Evolutionary conservation across 2,888 invertebrate species (phyloP), one percentile per base, ranked within the genome.

Genomic region (Hydriomena furcata): DNA sequence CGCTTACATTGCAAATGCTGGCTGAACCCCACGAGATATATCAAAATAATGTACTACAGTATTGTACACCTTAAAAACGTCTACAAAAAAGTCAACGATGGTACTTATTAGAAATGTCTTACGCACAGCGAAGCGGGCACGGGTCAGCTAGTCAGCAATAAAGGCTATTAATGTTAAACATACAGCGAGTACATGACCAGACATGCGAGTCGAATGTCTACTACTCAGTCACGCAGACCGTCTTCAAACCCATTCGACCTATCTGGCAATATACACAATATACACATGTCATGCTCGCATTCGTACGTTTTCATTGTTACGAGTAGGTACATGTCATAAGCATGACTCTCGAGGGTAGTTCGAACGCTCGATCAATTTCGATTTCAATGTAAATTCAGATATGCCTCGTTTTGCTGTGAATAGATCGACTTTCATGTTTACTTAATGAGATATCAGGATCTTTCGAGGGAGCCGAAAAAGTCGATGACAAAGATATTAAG

Each of bases 181-280:
- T 17, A 17, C 2, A 2, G 4, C 4, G 17, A 17, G 11, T 30
- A 17, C 23, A 43, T 32, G 36, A 5, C 25, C 44, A 48, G 47
- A 50, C 42, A 50, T 54, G 51, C 36, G 36, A 55, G 27, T 55
- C 51, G 37, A 51, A 42, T 54, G 32, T 41, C 47, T 47, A 27
- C 48, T 37, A 44, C 45, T 49, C 58, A 58, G 56, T 58, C 57
- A 59, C 47, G 56, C 53, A 53, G 36, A 43, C 50, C 42, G 35
- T 54, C 57, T 55, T 59, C 54, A 58, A 41, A 36, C 47, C 53
- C 51, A 57, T 57, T 57, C 46, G 52, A 45, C 55, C 35, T 41
- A 44, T 32, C 25, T 25, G 24, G 23, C 25, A 45, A 11, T 46
- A 48, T 21, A 40, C 17, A 36, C 32, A 34, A n/a, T n/a, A n/a